These are phyloP conservation scores for Drosophila robusta DNA, from an alignment of 2,888 invertebrate species.

Conservation along the genomic window DNA sequence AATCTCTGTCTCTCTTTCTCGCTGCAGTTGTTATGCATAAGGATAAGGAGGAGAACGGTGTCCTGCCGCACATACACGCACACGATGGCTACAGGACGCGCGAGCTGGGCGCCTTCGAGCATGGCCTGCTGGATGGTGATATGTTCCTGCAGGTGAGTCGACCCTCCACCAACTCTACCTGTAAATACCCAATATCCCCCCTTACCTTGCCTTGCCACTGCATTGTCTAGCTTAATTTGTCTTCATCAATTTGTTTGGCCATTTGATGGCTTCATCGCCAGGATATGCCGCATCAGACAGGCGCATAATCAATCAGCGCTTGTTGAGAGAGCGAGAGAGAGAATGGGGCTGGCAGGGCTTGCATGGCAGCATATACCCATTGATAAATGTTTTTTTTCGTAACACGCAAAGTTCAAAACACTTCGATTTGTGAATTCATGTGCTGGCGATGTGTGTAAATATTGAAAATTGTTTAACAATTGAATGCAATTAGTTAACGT, in stretches of 20 bases:
- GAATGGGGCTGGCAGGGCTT: constrained; percentile 2
- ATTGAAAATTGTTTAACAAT: constrained; percentile 57
- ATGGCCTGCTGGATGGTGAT: constrained; percentile 96
- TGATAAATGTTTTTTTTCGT: constrained; percentile 51
- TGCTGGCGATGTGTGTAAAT: constrained; percentile 17
- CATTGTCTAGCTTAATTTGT: constrained; percentile 52
- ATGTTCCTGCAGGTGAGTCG: constrained; percentile 95
- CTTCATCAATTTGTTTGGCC: constrained; percentile 67
- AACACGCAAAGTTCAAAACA: constrained; percentile 49
- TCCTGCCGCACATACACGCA: constrained; percentile 88
- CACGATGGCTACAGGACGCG: constrained; percentile 88
- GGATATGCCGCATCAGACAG: constrained; percentile 42
- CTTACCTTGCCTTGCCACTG: background rate
- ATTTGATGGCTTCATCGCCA: constrained; percentile 73
- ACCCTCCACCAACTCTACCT: background rate
- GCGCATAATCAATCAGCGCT: constrained; percentile 73
- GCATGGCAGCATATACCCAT: background rate
- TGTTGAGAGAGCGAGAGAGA: constrained; percentile 16
- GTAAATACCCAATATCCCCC: background rate
- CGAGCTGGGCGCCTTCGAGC: constrained; percentile 94
- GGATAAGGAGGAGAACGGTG: constrained; percentile 94
- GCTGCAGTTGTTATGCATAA: constrained; percentile 97
- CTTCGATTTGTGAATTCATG: constrained; percentile 27
- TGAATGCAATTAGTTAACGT: constrained; percentile 56
- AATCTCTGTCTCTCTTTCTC: constrained; percentile 2